A percentile compares a stretch with the other conserved stretches of the same genome.
Conservation (phyloP, 2,113 vertebrate species). For the Nematolebias whitei region DNA sequence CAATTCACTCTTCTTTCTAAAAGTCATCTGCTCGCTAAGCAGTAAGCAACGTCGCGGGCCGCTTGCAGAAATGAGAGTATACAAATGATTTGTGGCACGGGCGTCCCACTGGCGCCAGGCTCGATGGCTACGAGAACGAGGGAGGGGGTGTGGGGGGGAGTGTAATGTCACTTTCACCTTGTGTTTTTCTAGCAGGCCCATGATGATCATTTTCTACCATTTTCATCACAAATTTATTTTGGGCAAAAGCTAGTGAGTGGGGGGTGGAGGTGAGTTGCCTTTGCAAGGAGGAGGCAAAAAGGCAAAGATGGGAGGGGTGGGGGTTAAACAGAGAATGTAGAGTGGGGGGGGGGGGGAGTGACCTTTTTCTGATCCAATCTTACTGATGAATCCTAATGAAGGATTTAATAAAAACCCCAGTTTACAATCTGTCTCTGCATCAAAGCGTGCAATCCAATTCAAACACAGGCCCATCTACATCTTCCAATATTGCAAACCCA, state of each 20-base stretch:
- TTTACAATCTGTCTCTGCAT: conserved; percentile 87
- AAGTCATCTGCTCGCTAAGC: conserved; percentile 83
- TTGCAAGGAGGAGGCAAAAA: conserved; percentile 23
- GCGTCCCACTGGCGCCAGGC: conserved; percentile 76
- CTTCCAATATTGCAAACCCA: conserved; percentile 73
- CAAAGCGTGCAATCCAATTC: conserved; percentile 85
- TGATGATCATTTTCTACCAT: conserved; percentile 82
- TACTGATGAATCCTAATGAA: conserved; percentile 88
- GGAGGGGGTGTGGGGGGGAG: conserved; percentile 29
- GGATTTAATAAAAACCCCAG: conserved; percentile 87
- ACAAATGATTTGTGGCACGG: conserved; percentile 86
- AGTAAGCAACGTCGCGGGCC: conserved; percentile 79
- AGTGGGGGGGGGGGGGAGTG: conserved; percentile 62
- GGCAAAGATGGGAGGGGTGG: conserved; percentile 13
- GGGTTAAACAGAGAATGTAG: neutral
- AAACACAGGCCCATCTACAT: conserved; percentile 78
- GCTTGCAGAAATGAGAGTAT: conserved; percentile 80
- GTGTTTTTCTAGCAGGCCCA: conserved; percentile 77
- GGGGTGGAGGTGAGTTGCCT: conserved; percentile 25
- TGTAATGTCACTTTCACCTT: conserved; percentile 85
- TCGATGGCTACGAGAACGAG: conserved; percentile 47
- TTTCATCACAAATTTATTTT: conserved; percentile 83
- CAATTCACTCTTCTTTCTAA: conserved; percentile 73
- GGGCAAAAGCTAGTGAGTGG: conserved; percentile 39
- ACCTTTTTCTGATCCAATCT: conserved; percentile 88